These are phyloP conservation scores for Caenorhabditis wallacei DNA, from an alignment of 2,888 invertebrate genomes.

Conservation along the genomic window DNA sequence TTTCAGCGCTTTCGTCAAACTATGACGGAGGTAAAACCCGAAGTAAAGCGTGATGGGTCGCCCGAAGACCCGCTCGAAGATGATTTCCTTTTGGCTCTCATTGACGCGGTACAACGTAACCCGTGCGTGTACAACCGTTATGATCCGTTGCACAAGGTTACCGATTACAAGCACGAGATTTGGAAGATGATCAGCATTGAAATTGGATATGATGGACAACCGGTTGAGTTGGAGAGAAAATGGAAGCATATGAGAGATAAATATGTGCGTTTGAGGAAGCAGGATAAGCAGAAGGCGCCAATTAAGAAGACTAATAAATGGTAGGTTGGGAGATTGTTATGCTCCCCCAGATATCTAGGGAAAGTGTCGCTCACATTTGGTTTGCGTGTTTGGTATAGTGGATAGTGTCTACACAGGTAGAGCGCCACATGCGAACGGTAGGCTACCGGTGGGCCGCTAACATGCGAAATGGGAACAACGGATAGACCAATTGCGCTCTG, in stretches of 20 bases:
- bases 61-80: constrained; percentile 64
- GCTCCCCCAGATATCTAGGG: not conserved
- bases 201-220: constrained; percentile 59
- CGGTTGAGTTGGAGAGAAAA: constrained; percentile 71
- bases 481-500: too few relatives aligned
- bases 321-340: constrained; percentile 26
- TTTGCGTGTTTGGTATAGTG: too few relatives aligned
- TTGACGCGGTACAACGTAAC: constrained; percentile 67
- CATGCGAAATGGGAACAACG: too few relatives aligned
- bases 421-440: too few relatives aligned
- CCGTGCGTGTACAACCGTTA: constrained; percentile 71
- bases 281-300: constrained; percentile 65
- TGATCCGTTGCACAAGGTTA: constrained; percentile 70
- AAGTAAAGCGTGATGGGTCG: constrained; percentile 11
- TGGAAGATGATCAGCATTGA: constrained; percentile 66
- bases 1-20: not conserved
- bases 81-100: constrained; percentile 59
- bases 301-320: constrained; percentile 67
- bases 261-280: constrained; percentile 70
- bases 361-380: too few relatives aligned
- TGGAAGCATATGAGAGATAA: constrained; percentile 74
- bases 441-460: too few relatives aligned
- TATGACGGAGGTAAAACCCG: not conserved
- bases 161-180: constrained; percentile 65
- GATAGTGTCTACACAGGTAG: too few relatives aligned